phyloP scores from a whole-genome alignment of 2,888 invertebrate genomes.

The Papilio gigon region DNA sequence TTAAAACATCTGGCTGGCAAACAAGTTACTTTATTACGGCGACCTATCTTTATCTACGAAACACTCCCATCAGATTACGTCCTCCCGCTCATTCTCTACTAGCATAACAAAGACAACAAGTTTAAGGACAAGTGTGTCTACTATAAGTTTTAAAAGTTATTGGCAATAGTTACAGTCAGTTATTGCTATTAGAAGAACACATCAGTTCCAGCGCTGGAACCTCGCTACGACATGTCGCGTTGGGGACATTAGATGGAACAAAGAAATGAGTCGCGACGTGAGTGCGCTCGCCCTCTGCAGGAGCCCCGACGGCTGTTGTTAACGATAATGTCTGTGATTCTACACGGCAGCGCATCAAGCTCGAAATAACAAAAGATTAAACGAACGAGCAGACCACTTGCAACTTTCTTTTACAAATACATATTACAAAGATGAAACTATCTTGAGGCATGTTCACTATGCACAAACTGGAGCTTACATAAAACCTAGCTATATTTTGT shows the following conservation, averaged over 20 bases:
- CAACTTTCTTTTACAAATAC: not conserved
- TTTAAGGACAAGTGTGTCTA: too few relatives aligned
- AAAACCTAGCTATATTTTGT: too few relatives aligned
- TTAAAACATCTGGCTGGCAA: not conserved
- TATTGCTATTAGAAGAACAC: not conserved
- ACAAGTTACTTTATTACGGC: too few relatives aligned
- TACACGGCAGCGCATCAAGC: slow-evolving; percentile 16
- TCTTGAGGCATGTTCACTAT: too few relatives aligned
- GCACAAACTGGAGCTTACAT: not conserved
- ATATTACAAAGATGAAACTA: not conserved
- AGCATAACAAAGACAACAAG: too few relatives aligned
- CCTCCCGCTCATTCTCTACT: too few relatives aligned
- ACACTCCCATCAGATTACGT: too few relatives aligned
- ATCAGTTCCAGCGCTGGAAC: not conserved
- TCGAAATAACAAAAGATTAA: slow-evolving; percentile 8
- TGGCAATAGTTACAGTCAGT: too few relatives aligned
- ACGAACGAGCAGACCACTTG: not conserved
- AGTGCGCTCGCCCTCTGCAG: not conserved
- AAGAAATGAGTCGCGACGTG: not conserved
- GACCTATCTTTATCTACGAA: too few relatives aligned
- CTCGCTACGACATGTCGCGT: not conserved
- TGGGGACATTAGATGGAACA: slow-evolving; percentile 19
- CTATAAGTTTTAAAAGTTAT: too few relatives aligned
- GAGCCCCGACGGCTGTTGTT: slow-evolving; percentile 20
- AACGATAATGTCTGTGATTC: slow-evolving; percentile 25